Conservation (phyloP, 2,888 invertebrate genomes). For the Gandaritis pyraliata region DNA sequence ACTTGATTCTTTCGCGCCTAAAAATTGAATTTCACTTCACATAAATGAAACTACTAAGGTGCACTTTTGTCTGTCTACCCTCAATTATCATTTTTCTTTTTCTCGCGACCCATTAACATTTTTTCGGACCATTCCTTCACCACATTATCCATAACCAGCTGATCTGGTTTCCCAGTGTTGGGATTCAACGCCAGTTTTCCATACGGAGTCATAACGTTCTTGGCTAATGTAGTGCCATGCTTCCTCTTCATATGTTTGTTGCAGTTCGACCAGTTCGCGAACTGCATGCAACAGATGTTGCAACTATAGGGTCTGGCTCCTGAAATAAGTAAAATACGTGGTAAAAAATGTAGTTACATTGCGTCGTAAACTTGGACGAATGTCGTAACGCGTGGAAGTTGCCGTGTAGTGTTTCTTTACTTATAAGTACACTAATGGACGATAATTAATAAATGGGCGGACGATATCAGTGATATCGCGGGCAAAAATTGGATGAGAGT, state of each 20-base stretch:
- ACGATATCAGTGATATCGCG: too few relatives aligned
- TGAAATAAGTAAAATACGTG: background rate
- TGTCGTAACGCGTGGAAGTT: too few relatives aligned
- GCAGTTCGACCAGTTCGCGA: conserved; percentile 43
- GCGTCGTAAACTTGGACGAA: too few relatives aligned
- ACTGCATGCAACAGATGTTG: conserved; percentile 33
- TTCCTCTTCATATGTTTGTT: conserved; percentile 44
- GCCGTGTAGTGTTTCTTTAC: too few relatives aligned
- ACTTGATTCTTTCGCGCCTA: too few relatives aligned
- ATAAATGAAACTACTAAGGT: too few relatives aligned
- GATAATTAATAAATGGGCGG: too few relatives aligned
- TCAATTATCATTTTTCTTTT: background rate
- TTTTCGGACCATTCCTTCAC: conserved; percentile 22
- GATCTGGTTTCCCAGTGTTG: conserved; percentile 22
- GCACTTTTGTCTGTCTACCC: too few relatives aligned
- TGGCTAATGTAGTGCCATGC: conserved; percentile 35
- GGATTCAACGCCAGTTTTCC: conserved; percentile 35
- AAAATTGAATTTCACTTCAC: too few relatives aligned
- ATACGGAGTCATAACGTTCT: conserved; percentile 32
- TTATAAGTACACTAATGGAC: too few relatives aligned
- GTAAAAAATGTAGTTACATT: too few relatives aligned
- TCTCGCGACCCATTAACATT: conserved; percentile 4
- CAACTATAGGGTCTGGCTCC: conserved; percentile 40
- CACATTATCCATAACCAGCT: conserved; percentile 12
- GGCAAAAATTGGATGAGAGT: too few relatives aligned